Evolutionary conservation across 1,140 invertebrate species (phyloP).

Genomic region (Teleogryllus occipitalis): DNA sequence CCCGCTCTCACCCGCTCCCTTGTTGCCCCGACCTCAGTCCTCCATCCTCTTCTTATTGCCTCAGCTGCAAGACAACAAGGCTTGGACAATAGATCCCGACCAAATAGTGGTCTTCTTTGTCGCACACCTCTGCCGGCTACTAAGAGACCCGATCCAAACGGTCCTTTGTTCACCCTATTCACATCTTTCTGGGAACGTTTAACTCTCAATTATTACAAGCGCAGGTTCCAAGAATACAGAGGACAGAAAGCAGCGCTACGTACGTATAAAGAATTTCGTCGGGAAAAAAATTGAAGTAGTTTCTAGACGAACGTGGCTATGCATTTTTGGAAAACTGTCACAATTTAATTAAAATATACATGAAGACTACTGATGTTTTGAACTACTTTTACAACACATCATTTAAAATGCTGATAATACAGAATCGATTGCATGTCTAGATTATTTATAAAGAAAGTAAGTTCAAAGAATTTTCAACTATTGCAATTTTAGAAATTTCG

Average conservation of each 20-base stretch:
- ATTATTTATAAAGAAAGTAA: neutral
- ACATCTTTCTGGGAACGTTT: neutral
- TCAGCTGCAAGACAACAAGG: neutral
- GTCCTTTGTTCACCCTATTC: neutral
- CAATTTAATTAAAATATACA: too few species aligned
- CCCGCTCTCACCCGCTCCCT: too few species aligned
- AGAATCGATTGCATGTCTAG: neutral
- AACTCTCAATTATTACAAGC: neutral
- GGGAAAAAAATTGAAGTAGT: too few species aligned
- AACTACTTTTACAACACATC: too few species aligned
- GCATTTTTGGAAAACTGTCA: too few species aligned
- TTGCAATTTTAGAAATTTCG: too few species aligned
- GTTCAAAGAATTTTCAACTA: too few species aligned
- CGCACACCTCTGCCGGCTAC: neutral
- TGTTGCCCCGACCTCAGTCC: too few species aligned
- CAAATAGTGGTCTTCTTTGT: neutral
- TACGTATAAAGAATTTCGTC: too few species aligned
- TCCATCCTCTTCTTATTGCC: neutral
- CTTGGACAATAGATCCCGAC: neutral
- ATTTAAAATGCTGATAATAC: too few species aligned
- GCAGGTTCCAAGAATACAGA: neutral
- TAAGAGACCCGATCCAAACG: neutral
- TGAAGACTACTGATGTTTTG: too few species aligned
- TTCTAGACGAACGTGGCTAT: too few species aligned
- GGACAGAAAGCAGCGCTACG: neutral